Evolutionary conservation across 2,797 vertebrate genomes (phyloP), one percentile per base, ranked within the genome.

Genomic region (Myioborus melanocephalus): DNA sequence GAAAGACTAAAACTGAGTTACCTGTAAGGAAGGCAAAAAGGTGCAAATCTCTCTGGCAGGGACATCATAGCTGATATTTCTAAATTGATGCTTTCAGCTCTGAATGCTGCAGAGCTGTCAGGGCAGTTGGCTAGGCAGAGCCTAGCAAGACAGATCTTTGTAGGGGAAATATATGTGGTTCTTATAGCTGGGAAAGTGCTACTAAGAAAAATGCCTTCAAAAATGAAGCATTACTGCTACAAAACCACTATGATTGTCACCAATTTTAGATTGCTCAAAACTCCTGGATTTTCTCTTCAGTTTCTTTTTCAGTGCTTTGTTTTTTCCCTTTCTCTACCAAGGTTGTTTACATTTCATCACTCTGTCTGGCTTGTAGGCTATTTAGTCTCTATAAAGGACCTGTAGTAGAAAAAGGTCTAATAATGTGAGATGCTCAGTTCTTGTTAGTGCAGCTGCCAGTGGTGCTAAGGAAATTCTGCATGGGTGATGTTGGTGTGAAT

Each of bases 371-470:
- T 86, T 88, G 89, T 88, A 83, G 83, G 70, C 49, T 46, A 22
- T 79, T 89, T 81, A 87, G 65, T 66, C 69, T 89, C 34, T 61
- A 34, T 91, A 70, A 88, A 93, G 68, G 16, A 49, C 34, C n/a
- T 59, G 57, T 57, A 70, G 52, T 32, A 86, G 72, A 52, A 79
- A 35, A 83, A 69, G 18, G 30, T 71, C 79, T 81, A 71, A 81
- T 91, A 80, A 91, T 83, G 47, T 68, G 71, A 95, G 87, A 53
- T 83, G 65, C 83, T 96, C 52, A 46, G 87, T 88, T 92, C 91
- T 92, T 69, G 57, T 92, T 93, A 86, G 72, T 76, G 85, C 76
- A 86, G 69, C 88, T 96, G 92, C 91, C 43, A 26, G 53, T 32
- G 35, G 52, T 32, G 44, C 28, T 23, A 46, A 79, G 65, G 83